Base-by-base conservation (phyloP, 2,797 vertebrate genomes). In the Aulostomus chinensis region DNA sequence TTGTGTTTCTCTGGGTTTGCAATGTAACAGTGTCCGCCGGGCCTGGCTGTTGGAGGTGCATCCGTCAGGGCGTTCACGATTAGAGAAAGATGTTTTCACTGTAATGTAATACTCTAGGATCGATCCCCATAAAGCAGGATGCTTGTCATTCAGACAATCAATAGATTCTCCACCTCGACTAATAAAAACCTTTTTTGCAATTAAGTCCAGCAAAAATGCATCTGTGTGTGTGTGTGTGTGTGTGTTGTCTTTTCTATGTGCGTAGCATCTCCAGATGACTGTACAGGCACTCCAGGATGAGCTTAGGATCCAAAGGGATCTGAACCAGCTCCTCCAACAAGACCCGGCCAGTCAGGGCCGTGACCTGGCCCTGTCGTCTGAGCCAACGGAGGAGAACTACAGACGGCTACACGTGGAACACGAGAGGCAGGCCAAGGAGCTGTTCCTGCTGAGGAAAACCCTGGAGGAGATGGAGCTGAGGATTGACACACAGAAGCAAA, bases 391-490 rank as follows among this genome's bases (percentile, higher is more conserved):
- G 81, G 97, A 97, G 70, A 97, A 97, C 84, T 97, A 94, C 73
- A 91, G 94, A 12, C 85, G 93, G 2, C 90, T 98, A 12, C 94
- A 96, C 0, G 70, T 74, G 0, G 95, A 99, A 77, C 93, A 99
- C 0, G 97, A 99, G 56, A 90, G 96, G 42, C 97, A 99, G 81
- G 96, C 95, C 78, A 97, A 98, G 69, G 97, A 99, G 65, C 94
- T 98, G 2, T 97, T 98, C 76, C 92, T 99, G 48, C 90, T 99
- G 0, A 92, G 97, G 12, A 98, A 97, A 85, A 99, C 97, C 11
- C 80, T 99, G 60, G 97, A 98, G 81, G 97, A 99, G 85, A 99
- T 99, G 97, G 97, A 99, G 60, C 85, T 99, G 54, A 92, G 97
- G 18, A 95, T 99, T 18, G 97, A 99, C 78, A 98, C 97, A 0